phyloP scores from a whole-genome alignment of 2,113 vertebrate genomes.

The Panurus biarmicus region DNA sequence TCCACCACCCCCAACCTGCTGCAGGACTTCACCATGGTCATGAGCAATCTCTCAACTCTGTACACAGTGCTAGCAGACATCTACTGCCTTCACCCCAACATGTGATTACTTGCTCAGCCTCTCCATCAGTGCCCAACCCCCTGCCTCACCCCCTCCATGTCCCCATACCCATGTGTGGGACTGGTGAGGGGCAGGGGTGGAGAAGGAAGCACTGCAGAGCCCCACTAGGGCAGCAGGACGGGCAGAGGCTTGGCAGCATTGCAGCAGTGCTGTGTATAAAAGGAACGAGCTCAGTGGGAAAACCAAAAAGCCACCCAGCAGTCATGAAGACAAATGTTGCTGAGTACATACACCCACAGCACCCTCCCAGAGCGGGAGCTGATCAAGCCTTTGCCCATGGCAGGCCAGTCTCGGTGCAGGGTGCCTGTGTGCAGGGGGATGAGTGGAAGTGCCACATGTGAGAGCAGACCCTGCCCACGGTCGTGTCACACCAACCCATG shows the following conservation, averaged over 20 bases:
- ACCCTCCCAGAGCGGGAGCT: neutral
- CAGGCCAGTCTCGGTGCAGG: accelerated
- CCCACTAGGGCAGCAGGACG: accelerated
- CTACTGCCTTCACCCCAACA: neutral
- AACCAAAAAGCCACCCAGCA: neutral
- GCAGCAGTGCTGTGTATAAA: neutral
- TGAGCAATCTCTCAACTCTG: conserved; percentile 29
- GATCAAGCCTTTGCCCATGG: neutral
- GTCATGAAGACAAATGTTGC: neutral
- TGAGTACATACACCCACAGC: neutral
- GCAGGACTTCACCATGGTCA: neutral
- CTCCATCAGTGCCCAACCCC: neutral
- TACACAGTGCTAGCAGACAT: neutral
- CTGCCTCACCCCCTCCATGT: neutral
- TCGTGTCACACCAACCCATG: neutral
- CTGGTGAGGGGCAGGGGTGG: neutral
- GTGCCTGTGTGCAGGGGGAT: neutral
- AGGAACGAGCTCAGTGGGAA: neutral
- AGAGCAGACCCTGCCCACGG: neutral
- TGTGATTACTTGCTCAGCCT: neutral
- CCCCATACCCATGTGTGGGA: neutral
- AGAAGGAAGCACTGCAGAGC: neutral
- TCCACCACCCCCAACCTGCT: neutral
- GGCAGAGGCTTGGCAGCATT: neutral
- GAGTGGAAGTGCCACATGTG: neutral